Conservation (phyloP, 2,888 invertebrate genomes). For the Eubasilissa splendida region DNA sequence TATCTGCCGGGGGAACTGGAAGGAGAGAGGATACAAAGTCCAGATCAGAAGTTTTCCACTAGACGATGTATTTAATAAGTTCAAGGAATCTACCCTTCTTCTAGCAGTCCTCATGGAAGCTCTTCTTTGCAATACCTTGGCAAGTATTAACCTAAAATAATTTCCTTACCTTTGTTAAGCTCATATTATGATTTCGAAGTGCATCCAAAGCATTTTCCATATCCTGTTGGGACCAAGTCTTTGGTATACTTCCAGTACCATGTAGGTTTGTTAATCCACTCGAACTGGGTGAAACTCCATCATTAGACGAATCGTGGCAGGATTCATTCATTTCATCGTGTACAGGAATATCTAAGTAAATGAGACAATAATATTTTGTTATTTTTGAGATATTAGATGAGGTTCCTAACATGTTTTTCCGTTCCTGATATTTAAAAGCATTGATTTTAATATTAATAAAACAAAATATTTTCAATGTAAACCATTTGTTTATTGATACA, state of each 20-base stretch:
- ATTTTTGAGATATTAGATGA: background rate
- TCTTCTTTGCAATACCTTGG: background rate
- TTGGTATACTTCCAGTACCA: conserved; percentile 77
- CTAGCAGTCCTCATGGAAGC: too few species aligned
- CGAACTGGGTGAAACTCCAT: conserved; percentile 58
- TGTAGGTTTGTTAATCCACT: conserved; percentile 60
- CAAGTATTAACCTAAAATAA: background rate
- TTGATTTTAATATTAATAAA: too few species aligned
- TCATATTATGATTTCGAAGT: conserved; percentile 89
- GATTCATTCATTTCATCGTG: conserved; percentile 50
- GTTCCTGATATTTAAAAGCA: too few species aligned
- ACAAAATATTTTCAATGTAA: too few species aligned
- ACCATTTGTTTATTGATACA: too few species aligned
- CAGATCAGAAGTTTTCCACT: too few species aligned
- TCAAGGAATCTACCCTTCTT: too few species aligned
- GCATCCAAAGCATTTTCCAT: conserved; percentile 93
- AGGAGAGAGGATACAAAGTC: too few species aligned
- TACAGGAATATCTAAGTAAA: conserved; percentile 27
- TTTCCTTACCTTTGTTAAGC: conserved; percentile 81
- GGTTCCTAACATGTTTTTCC: too few species aligned
- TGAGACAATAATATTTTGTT: background rate
- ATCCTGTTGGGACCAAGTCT: conserved; percentile 91
- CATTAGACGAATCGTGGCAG: conserved; percentile 49
- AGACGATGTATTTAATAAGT: too few species aligned
- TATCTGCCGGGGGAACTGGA: too few species aligned